A percentile compares a stretch with the other conserved stretches of the same genome.
Evolutionary conservation across 2,888 invertebrate genomes (phyloP).

Genomic region (Synanthedon andrenaeformis): DNA sequence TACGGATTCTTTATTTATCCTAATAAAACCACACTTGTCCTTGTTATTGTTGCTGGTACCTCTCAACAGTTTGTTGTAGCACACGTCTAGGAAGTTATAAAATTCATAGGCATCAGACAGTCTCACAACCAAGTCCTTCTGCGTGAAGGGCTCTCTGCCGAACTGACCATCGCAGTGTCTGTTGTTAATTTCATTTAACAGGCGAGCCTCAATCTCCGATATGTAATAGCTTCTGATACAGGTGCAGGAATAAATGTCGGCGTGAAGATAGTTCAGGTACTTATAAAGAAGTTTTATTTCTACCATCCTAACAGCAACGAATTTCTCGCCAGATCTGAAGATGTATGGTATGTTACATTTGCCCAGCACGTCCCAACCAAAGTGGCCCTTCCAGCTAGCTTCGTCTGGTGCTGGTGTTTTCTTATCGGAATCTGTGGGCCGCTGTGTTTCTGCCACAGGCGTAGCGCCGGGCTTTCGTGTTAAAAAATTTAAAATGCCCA

Average conservation of each 20-base stretch:
- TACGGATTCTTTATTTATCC: slow-evolving; percentile 93
- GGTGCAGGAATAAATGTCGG: slow-evolving; percentile 91
- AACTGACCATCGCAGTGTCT: slow-evolving; percentile 93
- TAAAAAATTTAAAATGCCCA: slow-evolving; percentile 74
- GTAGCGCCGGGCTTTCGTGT: slow-evolving; percentile 51
- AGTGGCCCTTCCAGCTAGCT: slow-evolving; percentile 83
- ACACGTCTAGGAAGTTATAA: slow-evolving; percentile 90
- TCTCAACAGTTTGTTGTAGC: slow-evolving; percentile 84
- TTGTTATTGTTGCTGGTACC: slow-evolving; percentile 77
- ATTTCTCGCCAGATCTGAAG: slow-evolving; percentile 84
- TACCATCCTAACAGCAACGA: slow-evolving; percentile 94
- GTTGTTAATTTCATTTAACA: slow-evolving; percentile 92
- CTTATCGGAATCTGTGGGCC: slow-evolving; percentile 46
- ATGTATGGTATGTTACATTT: slow-evolving; percentile 91
- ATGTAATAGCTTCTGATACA: slow-evolving; percentile 94
- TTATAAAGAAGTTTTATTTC: slow-evolving; percentile 91
- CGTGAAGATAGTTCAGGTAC: slow-evolving; percentile 88
- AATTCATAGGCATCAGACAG: slow-evolving; percentile 90
- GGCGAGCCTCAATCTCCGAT: slow-evolving; percentile 88
- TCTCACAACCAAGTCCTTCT: slow-evolving; percentile 90
- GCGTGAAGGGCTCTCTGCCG: slow-evolving; percentile 88
- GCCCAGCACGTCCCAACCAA: slow-evolving; percentile 92
- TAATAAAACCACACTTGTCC: slow-evolving; percentile 90
- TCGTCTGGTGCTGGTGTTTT: slow-evolving; percentile 73
- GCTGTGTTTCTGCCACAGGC: slow-evolving; percentile 28